Percentiles rank a stretch among this genome's conserved stretches.
Evolutionary conservation across 1,140 invertebrate species (phyloP).

Genomic region (Phymorhynchus buccinoides): DNA sequence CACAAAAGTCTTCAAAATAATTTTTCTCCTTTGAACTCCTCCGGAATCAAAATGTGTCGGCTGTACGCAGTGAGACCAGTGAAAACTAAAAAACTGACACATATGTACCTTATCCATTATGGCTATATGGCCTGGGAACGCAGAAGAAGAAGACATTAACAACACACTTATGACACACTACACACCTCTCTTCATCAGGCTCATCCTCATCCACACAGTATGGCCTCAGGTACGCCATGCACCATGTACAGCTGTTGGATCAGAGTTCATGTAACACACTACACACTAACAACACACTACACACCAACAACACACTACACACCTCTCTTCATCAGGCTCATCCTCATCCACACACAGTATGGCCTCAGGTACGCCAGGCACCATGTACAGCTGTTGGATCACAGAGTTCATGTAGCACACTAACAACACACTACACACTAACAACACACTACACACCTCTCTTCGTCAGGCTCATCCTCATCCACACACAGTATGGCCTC

Average conservation of each 20-base stretch:
- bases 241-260: conserved; percentile 73
- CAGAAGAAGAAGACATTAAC: too few species aligned
- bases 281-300: not conserved
- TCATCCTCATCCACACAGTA: conserved; percentile 47
- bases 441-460: conserved; percentile 60
- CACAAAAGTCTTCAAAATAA: too few species aligned
- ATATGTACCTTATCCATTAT: too few species aligned
- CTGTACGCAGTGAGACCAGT: too few species aligned
- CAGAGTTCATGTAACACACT: conserved; percentile 74
- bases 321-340: conserved; percentile 70
- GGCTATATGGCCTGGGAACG: too few species aligned
- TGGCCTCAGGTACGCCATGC: conserved; percentile 68
- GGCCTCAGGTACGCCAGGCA: conserved; percentile 68
- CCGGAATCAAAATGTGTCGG: too few species aligned
- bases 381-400: conserved; percentile 72
- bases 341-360: conserved; percentile 67
- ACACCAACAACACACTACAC: not conserved
- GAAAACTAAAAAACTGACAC: too few species aligned
- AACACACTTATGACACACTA: too few species aligned
- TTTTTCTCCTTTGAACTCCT: too few species aligned
- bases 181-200: too few species aligned
- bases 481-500: conserved; percentile 67
- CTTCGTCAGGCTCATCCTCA: conserved; percentile 66
- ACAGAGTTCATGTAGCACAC: conserved; percentile 66
- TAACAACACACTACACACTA: not conserved